Base-by-base conservation (phyloP, 2,888 invertebrate species). In the Barypeithes pellucidus region DNA sequence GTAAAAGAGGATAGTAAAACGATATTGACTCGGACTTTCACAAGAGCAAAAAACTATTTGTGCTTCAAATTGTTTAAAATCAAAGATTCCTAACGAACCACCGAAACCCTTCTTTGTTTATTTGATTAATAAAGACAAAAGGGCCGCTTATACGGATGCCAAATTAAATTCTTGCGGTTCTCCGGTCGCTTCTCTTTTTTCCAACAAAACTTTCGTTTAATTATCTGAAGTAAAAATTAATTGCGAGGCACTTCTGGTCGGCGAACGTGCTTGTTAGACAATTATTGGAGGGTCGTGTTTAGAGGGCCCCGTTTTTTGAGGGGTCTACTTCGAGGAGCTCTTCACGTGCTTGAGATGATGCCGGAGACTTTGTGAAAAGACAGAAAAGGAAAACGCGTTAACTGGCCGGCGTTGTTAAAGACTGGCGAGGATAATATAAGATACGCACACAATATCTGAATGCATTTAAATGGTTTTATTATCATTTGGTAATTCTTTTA, bases 221-320 rank as follows among this genome's bases (percentile, higher is more conserved):
- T 73, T 73, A 73, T 73, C 73, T 52, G 60, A 69, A 73, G 73
- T 67, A 73, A 73, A 73, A 73, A 73, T 73, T 73, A 73, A 73
- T 73, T 73, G 73, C 68, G 33, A 73, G 65, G 69, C 73, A 65
- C 73, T 73, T 65, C 69, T 63, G 73, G 41, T 43, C 57, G 52
- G 47, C 52, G 67, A 63, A 73, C 73, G 69, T 68, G 73, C 73
- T 69, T 66, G 73, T 65, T 73, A 73, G 69, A 73, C 73, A 69
- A 73, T 73, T 63, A 69, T 65, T 62, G 33, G 60, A 67, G 68
- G 14, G 61, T 16, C 68, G 47, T 14, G 29, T 29, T 29, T 29
- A 8, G 29, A 29, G 29, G 9, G 29, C 29, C 9, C 29, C 9
- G 29, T 29, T 29, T 29, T 29, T 29, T 29, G 29, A 29, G 29